Percentiles rank a stretch among this genome's conserved stretches.
These are phyloP conservation scores for Aplochiton taeniatus DNA, from an alignment of 2,797 vertebrate genomes.

Conservation along the genomic window DNA sequence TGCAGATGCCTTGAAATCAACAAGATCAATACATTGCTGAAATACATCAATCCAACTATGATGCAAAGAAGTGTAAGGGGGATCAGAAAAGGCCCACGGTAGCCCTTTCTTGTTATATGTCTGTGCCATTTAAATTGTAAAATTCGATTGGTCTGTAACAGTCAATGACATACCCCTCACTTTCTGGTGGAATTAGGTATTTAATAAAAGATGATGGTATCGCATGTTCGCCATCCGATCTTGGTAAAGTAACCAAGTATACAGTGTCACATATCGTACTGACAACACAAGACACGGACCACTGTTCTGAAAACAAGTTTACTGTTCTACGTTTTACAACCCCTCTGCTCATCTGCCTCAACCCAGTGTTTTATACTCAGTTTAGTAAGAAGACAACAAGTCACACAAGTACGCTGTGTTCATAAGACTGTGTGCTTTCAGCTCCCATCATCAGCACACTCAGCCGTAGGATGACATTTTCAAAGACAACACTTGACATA, in stretches of 20 bases:
- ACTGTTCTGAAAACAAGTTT: conserved; percentile 25
- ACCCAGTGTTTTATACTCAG: not conserved
- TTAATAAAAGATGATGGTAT: no score
- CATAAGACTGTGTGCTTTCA: conserved; percentile 15
- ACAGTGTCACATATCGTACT: conserved; percentile 23
- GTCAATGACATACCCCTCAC: no score
- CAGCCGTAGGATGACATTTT: conserved; percentile 36
- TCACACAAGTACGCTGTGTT: conserved; percentile 26
- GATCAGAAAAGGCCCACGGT: conserved; percentile 30
- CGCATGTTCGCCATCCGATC: conserved; percentile 47
- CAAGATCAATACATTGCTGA: conserved; percentile 46
- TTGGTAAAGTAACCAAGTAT: conserved; percentile 5
- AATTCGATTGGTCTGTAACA: conserved; percentile 49
- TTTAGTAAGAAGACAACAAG: conserved; percentile 26
- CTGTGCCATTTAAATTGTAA: no score
- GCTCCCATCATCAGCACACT: conserved; percentile 29
- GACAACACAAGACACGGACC: conserved; percentile 41
- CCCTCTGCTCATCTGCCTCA: not conserved
- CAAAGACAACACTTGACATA: conserved; percentile 38
- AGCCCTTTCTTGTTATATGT: conserved; percentile 43
- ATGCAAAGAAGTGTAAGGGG: conserved; percentile 37
- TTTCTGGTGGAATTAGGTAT: no score
- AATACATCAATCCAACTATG: conserved; percentile 28
- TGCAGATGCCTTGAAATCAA: conserved; percentile 51
- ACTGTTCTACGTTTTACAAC: conserved; percentile 29